Base-by-base conservation (phyloP, 2,888 invertebrate species). In the Ophonus ardosiacus region DNA sequence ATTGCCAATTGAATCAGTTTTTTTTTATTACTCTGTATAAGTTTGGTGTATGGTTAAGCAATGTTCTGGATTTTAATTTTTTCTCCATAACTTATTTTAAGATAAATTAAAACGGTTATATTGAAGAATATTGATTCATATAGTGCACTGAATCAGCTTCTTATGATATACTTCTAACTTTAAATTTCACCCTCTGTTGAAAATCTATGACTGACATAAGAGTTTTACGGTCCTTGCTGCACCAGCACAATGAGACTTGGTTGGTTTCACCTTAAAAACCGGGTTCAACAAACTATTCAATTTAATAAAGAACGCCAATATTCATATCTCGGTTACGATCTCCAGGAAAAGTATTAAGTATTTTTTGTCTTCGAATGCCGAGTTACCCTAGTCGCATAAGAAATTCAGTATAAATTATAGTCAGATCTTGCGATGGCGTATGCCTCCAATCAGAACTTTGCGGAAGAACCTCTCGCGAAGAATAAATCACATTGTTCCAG, bases 351-450 rank as follows among this genome's bases (percentile, higher is more conserved):
- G 40, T 68, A 68, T 68, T 68, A 40, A 68, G 68, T 68, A 40
- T 68, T 68, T 68, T 68, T 68, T 68, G 68, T 68, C 63, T 59
- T 63, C 63, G 63, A 63, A 63, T 63, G 63, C 63, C 24, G 24
- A 63, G 63, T 63, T 63, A 24, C 63, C 63, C 38, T 17, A 68
- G 40, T 31, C 31, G 68, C 68, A 68, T 68, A 68, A 68, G 68
- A 68, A 68, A 68, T 68, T 68, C 68, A 38, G 68, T 68, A 68
- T 68, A 68, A 68, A 68, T 68, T 68, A 68, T 68, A 38, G 31
- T 68, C 68, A 40, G 68, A 68, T 68, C 68, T 68, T 68, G 68
- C 68, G 68, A 68, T 68, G 68, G 68, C 68, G 40, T 68, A 68
- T 68, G 68, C 68, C 68, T 68, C 68, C 63, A 68, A 68, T 68